phyloP scores from a whole-genome alignment of 2,888 invertebrate species.

The Tetramorium bicarinatum region DNA sequence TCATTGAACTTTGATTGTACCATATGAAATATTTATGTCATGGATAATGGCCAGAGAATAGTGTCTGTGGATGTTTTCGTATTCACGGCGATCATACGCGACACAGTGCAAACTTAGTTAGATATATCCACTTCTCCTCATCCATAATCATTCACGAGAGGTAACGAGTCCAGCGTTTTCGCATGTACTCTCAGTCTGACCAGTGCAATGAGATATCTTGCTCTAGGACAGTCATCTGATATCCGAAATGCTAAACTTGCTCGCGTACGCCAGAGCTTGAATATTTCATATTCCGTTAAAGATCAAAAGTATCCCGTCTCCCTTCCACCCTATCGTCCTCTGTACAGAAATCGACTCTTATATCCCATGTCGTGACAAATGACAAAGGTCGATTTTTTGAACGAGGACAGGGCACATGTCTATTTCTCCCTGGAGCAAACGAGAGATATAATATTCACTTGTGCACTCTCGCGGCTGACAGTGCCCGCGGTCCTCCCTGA shows the following conservation, averaged over 20 bases:
- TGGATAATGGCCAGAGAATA: background rate
- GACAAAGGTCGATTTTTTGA: constrained; percentile 48
- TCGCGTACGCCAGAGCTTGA: constrained; percentile 7
- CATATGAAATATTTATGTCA: background rate
- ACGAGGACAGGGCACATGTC: constrained; percentile 20
- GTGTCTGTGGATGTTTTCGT: background rate
- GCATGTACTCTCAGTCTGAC: background rate
- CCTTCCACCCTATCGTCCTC: background rate
- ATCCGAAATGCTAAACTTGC: constrained; percentile 35
- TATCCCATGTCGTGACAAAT: constrained; percentile 43
- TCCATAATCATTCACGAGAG: constrained; percentile 21
- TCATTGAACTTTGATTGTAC: background rate
- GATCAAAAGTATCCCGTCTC: constrained; percentile 34
- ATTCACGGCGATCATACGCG: background rate
- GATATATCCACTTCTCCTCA: background rate
- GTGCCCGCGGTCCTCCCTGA: background rate
- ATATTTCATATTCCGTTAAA: constrained; percentile 41
- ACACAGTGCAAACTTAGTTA: background rate
- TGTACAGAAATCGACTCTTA: constrained; percentile 35
- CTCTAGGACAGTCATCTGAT: constrained; percentile 28
- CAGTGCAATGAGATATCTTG: constrained; percentile 27
- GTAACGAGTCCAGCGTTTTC: constrained; percentile 12
- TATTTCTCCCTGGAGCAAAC: constrained; percentile 2
- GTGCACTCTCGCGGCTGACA: constrained; percentile 3
- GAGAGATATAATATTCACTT: constrained; percentile 49